phyloP scores from a whole-genome alignment of 2,888 invertebrate genomes.

The Matsumyia berberina region DNA sequence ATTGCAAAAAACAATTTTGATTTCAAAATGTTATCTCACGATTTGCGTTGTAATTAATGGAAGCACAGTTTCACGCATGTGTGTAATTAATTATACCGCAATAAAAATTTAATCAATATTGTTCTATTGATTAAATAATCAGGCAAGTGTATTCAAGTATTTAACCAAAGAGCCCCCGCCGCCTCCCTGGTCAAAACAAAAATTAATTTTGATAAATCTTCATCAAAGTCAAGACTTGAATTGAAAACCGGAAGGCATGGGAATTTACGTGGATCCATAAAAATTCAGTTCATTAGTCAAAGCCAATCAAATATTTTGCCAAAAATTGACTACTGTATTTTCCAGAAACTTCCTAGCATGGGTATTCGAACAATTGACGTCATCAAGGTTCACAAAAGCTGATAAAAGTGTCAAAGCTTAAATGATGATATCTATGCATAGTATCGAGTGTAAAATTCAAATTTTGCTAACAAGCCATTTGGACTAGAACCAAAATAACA shows the following conservation, averaged over 20 bases:
- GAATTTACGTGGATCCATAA: not conserved
- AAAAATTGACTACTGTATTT: no score
- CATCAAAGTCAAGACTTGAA: not conserved
- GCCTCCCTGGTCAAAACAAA: not conserved
- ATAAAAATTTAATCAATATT: not conserved
- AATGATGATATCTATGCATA: no score
- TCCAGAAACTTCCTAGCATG: not conserved
- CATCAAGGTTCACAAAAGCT: not conserved
- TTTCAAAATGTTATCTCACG: no score
- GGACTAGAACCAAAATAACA: no score
- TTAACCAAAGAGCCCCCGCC: not conserved
- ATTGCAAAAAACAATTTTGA: not conserved
- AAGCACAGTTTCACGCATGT: not conserved
- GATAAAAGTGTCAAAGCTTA: no score
- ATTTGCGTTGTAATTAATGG: not conserved
- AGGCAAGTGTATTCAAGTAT: conserved; percentile 6
- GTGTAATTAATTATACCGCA: not conserved
- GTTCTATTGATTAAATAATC: conserved; percentile 7
- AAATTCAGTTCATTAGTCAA: not conserved
- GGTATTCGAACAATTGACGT: not conserved
- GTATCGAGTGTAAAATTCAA: no score
- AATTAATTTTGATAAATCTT: not conserved
- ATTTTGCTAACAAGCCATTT: no score
- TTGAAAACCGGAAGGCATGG: not conserved
- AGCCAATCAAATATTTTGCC: not conserved